Evolutionary conservation across 2,113 vertebrate genomes (phyloP), one percentile per base, ranked within the genome.

Genomic region (Trinectes maculatus): DNA sequence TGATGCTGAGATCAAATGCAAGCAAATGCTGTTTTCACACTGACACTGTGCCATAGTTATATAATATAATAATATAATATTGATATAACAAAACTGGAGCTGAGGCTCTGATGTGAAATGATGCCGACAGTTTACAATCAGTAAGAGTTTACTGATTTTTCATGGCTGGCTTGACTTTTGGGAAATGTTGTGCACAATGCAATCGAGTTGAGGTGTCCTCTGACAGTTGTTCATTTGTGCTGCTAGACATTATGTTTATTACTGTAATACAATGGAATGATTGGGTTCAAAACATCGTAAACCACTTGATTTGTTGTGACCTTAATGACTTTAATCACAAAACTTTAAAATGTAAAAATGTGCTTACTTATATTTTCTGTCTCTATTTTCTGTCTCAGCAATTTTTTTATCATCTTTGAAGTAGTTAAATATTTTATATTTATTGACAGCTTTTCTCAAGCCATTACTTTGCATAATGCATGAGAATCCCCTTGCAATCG

Each of bases 31-130:
- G 55, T 58, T 65, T 65, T 47, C 13, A 22, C 29, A 43, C 36
- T 40, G 4, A 48, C 43, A 46, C 36, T 5, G 1, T 68, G 71
- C 33, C 60, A n/a, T 34, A 69, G 26, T 49, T 72, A n/a, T n/a
- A n/a, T n/a, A n/a, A n/a, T n/a, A n/a, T n/a, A n/a, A n/a, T n/a
- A n/a, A n/a, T n/a, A n/a, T n/a, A n/a, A n/a, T n/a, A 83, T 76
- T 58, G 46, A 66, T 72, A 66, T 71, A 40, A 71, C 39, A n/a
- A 71, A 54, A 43, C 34, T 54, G 37, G 43, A 65, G 36, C 33
- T 24, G n/a, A 24, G 31, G 12, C 1, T 28, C 26, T 55, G 33
- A 47, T 73, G 25, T 37, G 53, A 16, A 60, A 49, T 52, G 68
- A 53, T 63, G 40, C 19, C 24, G 21, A 8, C 0, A 0, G 24